Base-by-base conservation (phyloP, 2,888 invertebrate genomes). In the Endomychus coccineus region DNA sequence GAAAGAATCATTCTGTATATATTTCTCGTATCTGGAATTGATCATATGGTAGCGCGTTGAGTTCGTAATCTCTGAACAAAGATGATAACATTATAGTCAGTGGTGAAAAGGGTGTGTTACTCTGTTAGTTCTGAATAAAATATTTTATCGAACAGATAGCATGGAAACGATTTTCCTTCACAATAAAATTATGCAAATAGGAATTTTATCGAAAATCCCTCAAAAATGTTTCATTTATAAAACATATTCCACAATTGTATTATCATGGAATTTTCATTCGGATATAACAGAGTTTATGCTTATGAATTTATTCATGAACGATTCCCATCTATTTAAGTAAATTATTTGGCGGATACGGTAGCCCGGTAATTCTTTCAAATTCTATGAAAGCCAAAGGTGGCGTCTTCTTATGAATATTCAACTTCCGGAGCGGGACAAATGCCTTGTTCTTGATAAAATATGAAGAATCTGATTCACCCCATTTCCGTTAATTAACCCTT, bases 181-280 rank as follows among this genome's bases (percentile, higher is more conserved):
- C 55, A 54, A 57, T 58, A 59, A 59, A 58, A 58, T 59, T 59
- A 59, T 59, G 59, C 51, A 59, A 56, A 59, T 58, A 48, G 53
- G 39, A 48, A 50, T 55, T 58, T 58, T 59, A 58, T 56, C 54
- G 56, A 53, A 53, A 56, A 55, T 49, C 46, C 48, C 42, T 56
- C 54, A 49, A 52, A 58, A 59, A 52, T 50, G 56, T 58, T 58
- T 58, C 59, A 58, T 58, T 59, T 59, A 53, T 54, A 57, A 55
- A 59, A 57, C 55, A 54, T 55, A 56, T 55, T 52, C 49, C 47
- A 46, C 50, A 56, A 55, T 56, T 48, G 49, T 51, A 55, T 57
- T 58, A 58, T 52, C 58, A 52, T 55, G 53, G 52, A 45, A 50
- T 54, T 56, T 54, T 54, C 55, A 58, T 58, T 55, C 52, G 50